Conservation (phyloP, 2,888 invertebrate species). For the Agriopis marginaria region DNA sequence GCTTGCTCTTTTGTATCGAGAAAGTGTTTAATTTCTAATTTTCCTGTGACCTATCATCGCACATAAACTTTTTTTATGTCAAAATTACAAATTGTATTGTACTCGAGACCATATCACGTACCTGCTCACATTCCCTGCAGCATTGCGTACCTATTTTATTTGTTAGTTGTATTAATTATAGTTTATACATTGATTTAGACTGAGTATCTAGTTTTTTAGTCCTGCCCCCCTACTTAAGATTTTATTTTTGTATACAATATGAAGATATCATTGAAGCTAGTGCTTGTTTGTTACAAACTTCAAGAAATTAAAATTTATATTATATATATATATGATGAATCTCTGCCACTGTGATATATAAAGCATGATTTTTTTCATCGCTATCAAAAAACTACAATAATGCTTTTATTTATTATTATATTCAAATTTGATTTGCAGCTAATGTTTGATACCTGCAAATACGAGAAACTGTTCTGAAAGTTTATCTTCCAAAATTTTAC, state of each 20-base stretch:
- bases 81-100: neutral
- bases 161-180: neutral
- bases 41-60: too few relatives aligned
- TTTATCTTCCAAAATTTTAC: neutral
- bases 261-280: neutral
- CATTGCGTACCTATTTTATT: neutral
- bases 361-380: neutral
- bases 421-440: neutral
- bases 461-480: neutral
- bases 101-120: neutral
- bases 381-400: neutral
- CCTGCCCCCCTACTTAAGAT: neutral
- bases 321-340: neutral
- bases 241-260: neutral
- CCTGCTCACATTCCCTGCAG: neutral
- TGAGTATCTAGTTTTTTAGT: constrained; percentile 2
- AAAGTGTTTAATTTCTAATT: too few relatives aligned
- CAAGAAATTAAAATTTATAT: neutral
- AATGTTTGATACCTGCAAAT: neutral
- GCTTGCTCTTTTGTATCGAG: too few relatives aligned
- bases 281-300: neutral
- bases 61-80: neutral
- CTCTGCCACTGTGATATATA: constrained; percentile 9
- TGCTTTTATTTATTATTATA: neutral
- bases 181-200: neutral